Evolutionary conservation across 1,140 invertebrate species (phyloP).

Genomic region (Triops cancriformis): DNA sequence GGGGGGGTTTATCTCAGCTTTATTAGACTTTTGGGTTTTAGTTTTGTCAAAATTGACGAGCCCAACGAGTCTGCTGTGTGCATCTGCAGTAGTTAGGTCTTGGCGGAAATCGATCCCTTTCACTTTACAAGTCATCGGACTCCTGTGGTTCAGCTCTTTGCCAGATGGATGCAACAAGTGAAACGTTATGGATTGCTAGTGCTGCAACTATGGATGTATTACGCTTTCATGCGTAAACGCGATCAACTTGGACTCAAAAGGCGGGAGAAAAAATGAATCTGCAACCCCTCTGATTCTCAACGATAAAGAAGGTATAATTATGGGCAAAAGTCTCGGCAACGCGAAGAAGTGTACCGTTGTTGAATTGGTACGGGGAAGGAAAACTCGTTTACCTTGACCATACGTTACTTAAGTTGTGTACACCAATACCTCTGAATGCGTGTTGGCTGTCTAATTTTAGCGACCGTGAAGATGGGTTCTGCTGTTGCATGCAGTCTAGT

Average conservation of each 20-base stretch:
- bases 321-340: neutral
- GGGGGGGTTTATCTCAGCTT: neutral
- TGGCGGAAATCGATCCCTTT: neutral
- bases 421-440: neutral
- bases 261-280: too few relatives aligned
- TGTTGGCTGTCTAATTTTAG: neutral
- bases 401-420: neutral
- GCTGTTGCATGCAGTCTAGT: neutral
- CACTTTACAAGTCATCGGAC: neutral
- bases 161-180: constrained; percentile 9
- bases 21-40: neutral
- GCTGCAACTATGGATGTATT: neutral
- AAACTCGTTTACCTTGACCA: neutral
- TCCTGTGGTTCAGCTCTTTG: neutral
- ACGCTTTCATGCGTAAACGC: neutral
- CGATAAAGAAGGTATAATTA: neutral
- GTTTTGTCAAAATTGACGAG: neutral
- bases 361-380: neutral
- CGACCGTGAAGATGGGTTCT: neutral
- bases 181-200: neutral
- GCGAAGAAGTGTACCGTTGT: neutral
- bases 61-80: neutral
- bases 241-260: neutral
- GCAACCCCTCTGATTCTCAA: too few relatives aligned
- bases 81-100: constrained; percentile 5